A percentile compares a stretch with the other conserved stretches of the same genome.
phyloP scores from a whole-genome alignment of 2,888 invertebrate species.

The Tortricodes alternella region DNA sequence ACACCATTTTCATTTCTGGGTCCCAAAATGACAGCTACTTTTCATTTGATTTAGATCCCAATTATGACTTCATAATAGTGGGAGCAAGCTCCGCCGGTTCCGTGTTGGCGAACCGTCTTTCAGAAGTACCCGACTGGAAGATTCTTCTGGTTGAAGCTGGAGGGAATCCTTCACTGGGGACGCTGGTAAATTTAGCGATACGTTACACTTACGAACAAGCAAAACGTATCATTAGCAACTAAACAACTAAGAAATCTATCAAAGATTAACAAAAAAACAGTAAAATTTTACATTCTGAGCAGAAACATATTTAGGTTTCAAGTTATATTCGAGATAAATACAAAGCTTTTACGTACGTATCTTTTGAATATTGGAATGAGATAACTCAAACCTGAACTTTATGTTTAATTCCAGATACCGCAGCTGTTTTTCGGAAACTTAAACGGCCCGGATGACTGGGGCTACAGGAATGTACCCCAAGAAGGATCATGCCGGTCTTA shows the following conservation, averaged over 20 bases:
- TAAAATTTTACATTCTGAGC: no score
- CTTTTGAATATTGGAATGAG: no score
- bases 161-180: constrained; percentile 82
- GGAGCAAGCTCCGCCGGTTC: constrained; percentile 86
- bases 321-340: no score
- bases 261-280: no score
- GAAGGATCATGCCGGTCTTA: constrained; percentile 67
- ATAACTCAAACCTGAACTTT: no score
- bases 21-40: no score
- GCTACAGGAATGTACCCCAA: constrained; percentile 76
- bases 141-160: constrained; percentile 85
- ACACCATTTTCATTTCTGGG: no score
- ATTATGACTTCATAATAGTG: constrained; percentile 84
- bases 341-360: no score
- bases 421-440: constrained; percentile 55
- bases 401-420: constrained; percentile 42
- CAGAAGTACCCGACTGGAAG: constrained; percentile 82
- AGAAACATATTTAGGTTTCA: no score
- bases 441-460: constrained; percentile 75
- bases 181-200: constrained; percentile 60
- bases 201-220: no score
- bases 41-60: constrained; percentile 54
- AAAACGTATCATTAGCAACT: no score
- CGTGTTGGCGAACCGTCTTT: constrained; percentile 84
- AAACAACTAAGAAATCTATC: no score